Evolutionary conservation across 2,797 vertebrate species (phyloP), one percentile per base, ranked within the genome.

Genomic region (Cossypha caffra): DNA sequence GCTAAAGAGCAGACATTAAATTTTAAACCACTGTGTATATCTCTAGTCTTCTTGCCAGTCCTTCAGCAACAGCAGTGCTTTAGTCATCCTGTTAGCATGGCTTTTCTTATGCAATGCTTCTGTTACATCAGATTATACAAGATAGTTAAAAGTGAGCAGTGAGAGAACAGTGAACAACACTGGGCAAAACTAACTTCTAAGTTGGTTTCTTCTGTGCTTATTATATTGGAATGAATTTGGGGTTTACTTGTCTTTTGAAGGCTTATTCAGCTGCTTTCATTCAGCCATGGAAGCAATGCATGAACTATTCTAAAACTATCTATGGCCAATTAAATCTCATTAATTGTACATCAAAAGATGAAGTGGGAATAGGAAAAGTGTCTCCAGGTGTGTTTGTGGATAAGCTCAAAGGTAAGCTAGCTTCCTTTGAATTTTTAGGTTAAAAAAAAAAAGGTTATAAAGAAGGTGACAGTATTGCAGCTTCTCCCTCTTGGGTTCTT

Each of bases 1-100:
- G 76, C 35, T 81, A 72, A 93, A 90, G 92, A 94, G 28, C 73
- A 94, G 75, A n/a, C 59, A 84, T 90, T 91, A 84, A 91, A 91
- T 92, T 95, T 95, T 92, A 89, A 96, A 66, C 62, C 50, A 13
- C 3, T 52, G 25, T 19, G 14, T 86, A 0, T 69, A 76, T 90
- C 51, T 83, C 21, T 69, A 78, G 25, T 52, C 73, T 86, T 91
- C 35, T 13, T 77, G 25, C 15, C 43, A 45, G 37, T 72, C 54
- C 31, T 78, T 86, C 62, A 86, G 75, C 40, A 68, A 23, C 58
- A 88, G 17, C 47, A 37, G 31, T 66, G 51, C 68, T 95, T 79
- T 72, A 89, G 79, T 90, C 62, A 55, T 84, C 47, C 71, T 92
- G 72, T 83, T 91, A 90, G 62, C 58, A 42, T 2, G 3, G 47